Evolutionary conservation across 2,888 invertebrate genomes (phyloP).

Genomic region (Brassicogethes aeneus): DNA sequence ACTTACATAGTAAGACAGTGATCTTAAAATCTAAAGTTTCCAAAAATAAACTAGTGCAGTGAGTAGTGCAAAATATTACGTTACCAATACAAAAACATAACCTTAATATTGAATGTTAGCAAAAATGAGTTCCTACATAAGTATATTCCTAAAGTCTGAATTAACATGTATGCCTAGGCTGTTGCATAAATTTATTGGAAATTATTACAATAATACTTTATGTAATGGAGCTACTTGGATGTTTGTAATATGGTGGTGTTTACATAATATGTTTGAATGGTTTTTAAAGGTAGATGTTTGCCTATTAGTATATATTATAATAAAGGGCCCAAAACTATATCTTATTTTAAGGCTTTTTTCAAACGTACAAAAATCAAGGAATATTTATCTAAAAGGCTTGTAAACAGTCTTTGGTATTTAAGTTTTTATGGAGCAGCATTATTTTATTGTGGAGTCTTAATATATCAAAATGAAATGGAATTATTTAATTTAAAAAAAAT

Average conservation of each 20-base stretch:
- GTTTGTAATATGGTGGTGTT: conserved; percentile 29
- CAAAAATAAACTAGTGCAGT: too few relatives aligned
- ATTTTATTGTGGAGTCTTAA: conserved; percentile 28
- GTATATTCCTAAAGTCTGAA: conserved; percentile 31
- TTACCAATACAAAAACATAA: too few relatives aligned
- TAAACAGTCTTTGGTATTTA: conserved; percentile 30
- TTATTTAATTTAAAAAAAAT: conserved; percentile 23
- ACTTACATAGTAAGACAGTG: too few relatives aligned
- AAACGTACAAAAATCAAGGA: conserved; percentile 28
- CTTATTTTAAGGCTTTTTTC: conserved; percentile 27
- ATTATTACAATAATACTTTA: conserved; percentile 33
- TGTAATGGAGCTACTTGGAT: conserved; percentile 36
- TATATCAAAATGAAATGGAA: conserved; percentile 27
- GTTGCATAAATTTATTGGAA: conserved; percentile 29
- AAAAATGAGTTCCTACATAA: conserved; percentile 25
- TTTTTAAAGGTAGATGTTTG: conserved; percentile 26
- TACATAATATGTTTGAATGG: conserved; percentile 30
- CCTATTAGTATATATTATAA: neutral
- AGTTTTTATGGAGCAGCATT: conserved; percentile 30
- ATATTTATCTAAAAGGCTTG: conserved; percentile 27
- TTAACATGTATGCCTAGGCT: conserved; percentile 32
- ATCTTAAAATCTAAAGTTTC: too few relatives aligned
- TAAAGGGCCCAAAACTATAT: too few relatives aligned
- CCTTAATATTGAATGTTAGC: too few relatives aligned
- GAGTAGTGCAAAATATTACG: too few relatives aligned